These are phyloP conservation scores for Drosophila colorata DNA, from an alignment of 2,888 invertebrate species.

Conservation along the genomic window DNA sequence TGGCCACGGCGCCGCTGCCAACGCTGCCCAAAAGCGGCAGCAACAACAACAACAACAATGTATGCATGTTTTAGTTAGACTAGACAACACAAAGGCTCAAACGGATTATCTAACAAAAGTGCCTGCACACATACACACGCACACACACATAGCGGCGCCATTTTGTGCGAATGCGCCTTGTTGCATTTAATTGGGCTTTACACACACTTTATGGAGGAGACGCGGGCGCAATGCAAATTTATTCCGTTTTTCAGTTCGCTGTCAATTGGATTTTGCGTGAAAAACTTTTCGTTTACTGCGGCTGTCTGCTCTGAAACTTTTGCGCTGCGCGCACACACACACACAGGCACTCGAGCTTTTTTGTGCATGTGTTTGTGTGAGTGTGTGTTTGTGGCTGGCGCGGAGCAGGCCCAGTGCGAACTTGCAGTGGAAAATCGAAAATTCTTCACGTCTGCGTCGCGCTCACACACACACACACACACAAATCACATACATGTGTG, in stretches of 20 bases:
- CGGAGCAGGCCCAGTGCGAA: conserved; percentile 94
- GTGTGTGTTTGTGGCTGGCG: conserved; percentile 33
- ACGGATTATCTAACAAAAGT: conserved; percentile 43
- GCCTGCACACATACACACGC: conserved; percentile 1
- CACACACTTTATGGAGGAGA: conserved; percentile 9
- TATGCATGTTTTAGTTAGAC: not conserved
- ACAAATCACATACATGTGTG: conserved; percentile 1
- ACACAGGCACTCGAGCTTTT: conserved; percentile 16
- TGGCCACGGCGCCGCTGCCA: conserved; percentile 66
- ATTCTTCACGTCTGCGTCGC: conserved; percentile 94
- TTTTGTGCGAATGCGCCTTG: conserved; percentile 35
- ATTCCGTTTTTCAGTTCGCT: conserved; percentile 25
- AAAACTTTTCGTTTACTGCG: conserved; percentile 55
- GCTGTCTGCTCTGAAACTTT: conserved; percentile 51
- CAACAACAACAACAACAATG: conserved; percentile 4
- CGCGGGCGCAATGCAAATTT: conserved; percentile 31
- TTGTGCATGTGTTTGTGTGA: conserved; percentile 1
- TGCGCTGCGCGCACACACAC: conserved; percentile 49
- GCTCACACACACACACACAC: conserved; percentile 29
- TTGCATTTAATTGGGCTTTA: conserved; percentile 27
- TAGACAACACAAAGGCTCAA: conserved; percentile 33
- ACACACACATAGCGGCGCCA: conserved; percentile 25
- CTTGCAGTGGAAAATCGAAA: conserved; percentile 85
- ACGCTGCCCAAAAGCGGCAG: conserved; percentile 31
- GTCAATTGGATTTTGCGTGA: conserved; percentile 61